Percentiles rank a stretch among this genome's conserved stretches.
Conservation (phyloP, 2,113 vertebrate genomes). For the Tetraodon nigroviridis region DNA sequence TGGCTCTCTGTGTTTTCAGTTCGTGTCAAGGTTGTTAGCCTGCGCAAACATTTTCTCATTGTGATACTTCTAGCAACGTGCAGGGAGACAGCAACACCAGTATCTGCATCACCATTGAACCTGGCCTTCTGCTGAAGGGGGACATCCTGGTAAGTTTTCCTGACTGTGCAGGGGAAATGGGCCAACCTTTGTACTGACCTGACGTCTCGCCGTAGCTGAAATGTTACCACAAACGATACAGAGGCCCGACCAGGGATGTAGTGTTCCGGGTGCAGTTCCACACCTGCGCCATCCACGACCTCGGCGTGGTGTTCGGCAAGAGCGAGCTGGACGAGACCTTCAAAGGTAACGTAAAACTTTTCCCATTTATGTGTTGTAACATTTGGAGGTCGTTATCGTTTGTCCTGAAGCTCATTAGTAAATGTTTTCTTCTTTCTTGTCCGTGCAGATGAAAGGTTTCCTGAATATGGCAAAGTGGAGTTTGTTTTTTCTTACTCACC, state of each 20-base stretch:
- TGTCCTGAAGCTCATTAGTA: not conserved
- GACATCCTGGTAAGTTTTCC: constrained; percentile 87
- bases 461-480: constrained; percentile 95
- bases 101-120: constrained; percentile 97
- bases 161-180: too few species aligned
- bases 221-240: constrained; percentile 94
- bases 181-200: too few species aligned
- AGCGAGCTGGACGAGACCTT: constrained; percentile 93
- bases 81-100: constrained; percentile 95
- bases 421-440: not conserved
- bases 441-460: constrained; percentile 76
- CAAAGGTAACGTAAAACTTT: constrained; percentile 75
- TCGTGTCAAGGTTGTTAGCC: too few species aligned
- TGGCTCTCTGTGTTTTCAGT: constrained; percentile 9
- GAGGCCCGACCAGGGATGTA: constrained; percentile 84
- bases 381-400: not conserved
- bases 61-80: constrained; percentile 77
- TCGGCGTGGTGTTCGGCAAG: constrained; percentile 90
- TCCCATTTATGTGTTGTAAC: not conserved
- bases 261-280: constrained; percentile 98
- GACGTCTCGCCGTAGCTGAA: constrained; percentile 75
- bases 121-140: constrained; percentile 91
- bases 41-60: not conserved
- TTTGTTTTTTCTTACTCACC: constrained; percentile 94
- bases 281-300: constrained; percentile 92